Percentiles rank a stretch among this genome's conserved stretches.
Conservation (phyloP, 2,888 invertebrate genomes). For the Drosophila barbarae region DNA sequence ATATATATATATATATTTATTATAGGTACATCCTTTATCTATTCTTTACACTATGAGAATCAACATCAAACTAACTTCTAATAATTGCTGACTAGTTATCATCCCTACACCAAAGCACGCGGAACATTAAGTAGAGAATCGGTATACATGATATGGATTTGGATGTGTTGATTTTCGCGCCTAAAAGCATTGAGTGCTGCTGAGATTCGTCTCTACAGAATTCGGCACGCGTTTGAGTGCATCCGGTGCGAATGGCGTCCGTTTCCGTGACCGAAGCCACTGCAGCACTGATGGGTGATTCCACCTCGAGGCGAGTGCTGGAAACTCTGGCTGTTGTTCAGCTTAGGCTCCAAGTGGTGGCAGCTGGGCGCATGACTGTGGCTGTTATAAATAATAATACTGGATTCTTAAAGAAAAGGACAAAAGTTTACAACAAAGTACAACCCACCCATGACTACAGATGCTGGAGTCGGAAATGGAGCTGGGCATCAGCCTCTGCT, state of each 20-base stretch:
- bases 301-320: constrained; percentile 69
- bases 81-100: constrained; percentile 57
- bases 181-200: neutral
- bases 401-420: neutral
- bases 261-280: constrained; percentile 75
- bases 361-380: constrained; percentile 65
- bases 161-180: neutral
- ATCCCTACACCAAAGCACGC: constrained; percentile 43
- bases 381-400: constrained; percentile 17
- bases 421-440: neutral
- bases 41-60: constrained; percentile 43
- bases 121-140: constrained; percentile 42
- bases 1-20: neutral
- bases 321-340: constrained; percentile 79
- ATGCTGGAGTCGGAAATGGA: constrained; percentile 78
- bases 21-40: constrained; percentile 30
- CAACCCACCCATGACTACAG: constrained; percentile 76
- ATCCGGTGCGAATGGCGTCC: constrained; percentile 77
- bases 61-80: constrained; percentile 60
- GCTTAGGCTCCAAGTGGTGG: constrained; percentile 70
- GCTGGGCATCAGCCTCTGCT: constrained; percentile 62
- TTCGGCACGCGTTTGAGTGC: constrained; percentile 78
- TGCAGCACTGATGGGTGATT: constrained; percentile 79
- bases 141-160: constrained; percentile 46
- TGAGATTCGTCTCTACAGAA: constrained; percentile 63